These are phyloP conservation scores for Carassius auratus DNA, from an alignment of 2,113 vertebrate species.

Conservation along the genomic window DNA sequence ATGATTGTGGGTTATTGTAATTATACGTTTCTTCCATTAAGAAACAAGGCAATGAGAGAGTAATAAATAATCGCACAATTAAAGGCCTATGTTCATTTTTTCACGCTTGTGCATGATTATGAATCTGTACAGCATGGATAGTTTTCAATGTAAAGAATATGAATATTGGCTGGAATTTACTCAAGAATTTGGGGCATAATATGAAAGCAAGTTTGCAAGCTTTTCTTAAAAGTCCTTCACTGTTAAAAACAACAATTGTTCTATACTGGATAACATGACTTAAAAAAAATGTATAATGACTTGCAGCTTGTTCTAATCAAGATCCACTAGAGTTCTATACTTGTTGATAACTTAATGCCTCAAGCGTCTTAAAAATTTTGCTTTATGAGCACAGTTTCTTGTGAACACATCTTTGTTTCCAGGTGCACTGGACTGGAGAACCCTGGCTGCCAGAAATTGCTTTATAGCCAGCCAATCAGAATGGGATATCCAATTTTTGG, in stretches of 20 bases:
- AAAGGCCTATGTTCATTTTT: not conserved
- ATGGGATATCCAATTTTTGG: not conserved
- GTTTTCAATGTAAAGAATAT: not conserved
- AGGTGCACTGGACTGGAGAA: not conserved
- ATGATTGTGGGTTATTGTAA: not conserved
- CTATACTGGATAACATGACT: not conserved
- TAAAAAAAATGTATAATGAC: too few species aligned
- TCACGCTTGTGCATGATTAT: not conserved
- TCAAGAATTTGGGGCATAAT: not conserved
- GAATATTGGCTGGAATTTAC: constrained; percentile 15
- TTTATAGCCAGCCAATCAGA: not conserved
- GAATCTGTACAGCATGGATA: not conserved
- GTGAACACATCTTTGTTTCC: not conserved
- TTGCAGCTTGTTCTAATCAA: not conserved
- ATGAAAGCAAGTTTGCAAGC: not conserved
- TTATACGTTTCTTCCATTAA: not conserved
- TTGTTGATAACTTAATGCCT: not conserved
- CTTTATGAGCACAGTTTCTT: not conserved
- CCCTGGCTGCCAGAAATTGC: not conserved
- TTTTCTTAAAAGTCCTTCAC: not conserved
- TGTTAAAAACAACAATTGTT: not conserved
- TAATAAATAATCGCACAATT: not conserved
- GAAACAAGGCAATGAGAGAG: not conserved
- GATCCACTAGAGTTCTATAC: not conserved
- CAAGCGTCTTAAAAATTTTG: not conserved